Evolutionary conservation across 2,113 vertebrate genomes (phyloP), one percentile per base, ranked within the genome.

Genomic region (Sander lucioperca): DNA sequence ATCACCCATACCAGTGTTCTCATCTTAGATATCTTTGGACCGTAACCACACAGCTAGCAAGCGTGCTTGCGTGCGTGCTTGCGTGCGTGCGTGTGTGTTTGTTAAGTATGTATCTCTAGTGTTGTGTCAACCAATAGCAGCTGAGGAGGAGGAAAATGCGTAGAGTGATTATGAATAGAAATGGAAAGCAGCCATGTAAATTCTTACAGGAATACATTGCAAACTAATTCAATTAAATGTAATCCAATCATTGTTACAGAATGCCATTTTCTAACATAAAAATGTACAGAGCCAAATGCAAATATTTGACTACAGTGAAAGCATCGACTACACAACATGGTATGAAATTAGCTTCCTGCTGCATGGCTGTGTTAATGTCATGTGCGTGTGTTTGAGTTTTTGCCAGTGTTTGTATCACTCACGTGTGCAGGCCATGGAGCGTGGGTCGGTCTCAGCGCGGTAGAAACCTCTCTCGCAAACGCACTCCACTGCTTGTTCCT

Each of bases 391-490:
- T 68, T 74, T 70, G n/a, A 58, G 47, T 6, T 50, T 65, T 51
- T 65, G 50, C 9, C 50, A 10, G 65, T 30, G 47, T 71, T 51
- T 58, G 23, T 19, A 21, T 62, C 19, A 95, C 96, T 96, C 82
- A 96, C 96, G 92, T 71, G 96, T 96, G 89, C 96, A 96, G 59
- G 96, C 86, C 93, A 95, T 95, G 39, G 95, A 95, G 74, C 94
- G 94, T 1, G 95, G 94, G 90, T 96, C 96, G 0, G 82, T 77
- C 81, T 95, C 95, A 0, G 96, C 94, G 1, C 96, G 93, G 89
- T 96, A 87, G 92, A 92, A 96, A 39, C 95, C 93, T 80, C 91
- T 95, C 81, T 96, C 95, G 21, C 96, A 96, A 6, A 93, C 74
- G 47, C 96, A 96, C 83, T 96, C 95, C 0, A 88, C 78, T 3